A percentile compares a stretch with the other conserved stretches of the same genome.
Evolutionary conservation across 1,140 invertebrate genomes (phyloP).

Genomic region (Calliopsis andreniformis): DNA sequence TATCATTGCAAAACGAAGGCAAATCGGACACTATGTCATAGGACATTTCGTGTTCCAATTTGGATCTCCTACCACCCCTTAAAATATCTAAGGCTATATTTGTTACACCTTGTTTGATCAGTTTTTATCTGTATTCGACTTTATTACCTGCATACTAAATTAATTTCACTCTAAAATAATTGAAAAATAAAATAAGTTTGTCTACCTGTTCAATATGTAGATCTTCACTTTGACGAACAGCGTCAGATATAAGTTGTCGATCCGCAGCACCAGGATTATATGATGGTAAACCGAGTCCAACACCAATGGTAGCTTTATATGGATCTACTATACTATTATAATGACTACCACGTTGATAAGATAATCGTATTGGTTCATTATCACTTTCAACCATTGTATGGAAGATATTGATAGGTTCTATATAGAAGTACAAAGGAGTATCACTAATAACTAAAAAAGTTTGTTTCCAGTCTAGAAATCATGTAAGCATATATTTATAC

Average conservation of each 20-base stretch:
- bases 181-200: too few relatives aligned
- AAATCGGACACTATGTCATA: too few relatives aligned
- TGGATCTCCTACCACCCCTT: too few relatives aligned
- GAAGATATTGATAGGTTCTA: constrained; percentile 96
- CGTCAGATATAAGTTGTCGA: constrained; percentile 89
- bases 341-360: constrained; percentile 94
- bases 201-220: constrained; percentile 91
- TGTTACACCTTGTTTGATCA: too few relatives aligned
- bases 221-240: constrained; percentile 91
- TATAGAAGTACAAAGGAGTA: constrained; percentile 51
- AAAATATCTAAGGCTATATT: too few relatives aligned
- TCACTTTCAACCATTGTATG: constrained; percentile 88
- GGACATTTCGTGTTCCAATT: too few relatives aligned
- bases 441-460: not conserved
- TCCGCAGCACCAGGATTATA: constrained; percentile 91
- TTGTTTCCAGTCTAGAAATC: not conserved
- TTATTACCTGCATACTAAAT: too few relatives aligned
- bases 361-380: constrained; percentile 92
- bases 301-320: constrained; percentile 91
- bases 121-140: too few relatives aligned
- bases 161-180: constrained; percentile 13
- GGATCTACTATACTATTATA: constrained; percentile 97
- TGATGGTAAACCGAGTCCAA: constrained; percentile 93
- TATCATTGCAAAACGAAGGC: too few relatives aligned
- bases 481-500: constrained; percentile 34